These are phyloP conservation scores for Micrasema longulum DNA, from an alignment of 1,140 invertebrate genomes.

Conservation along the genomic window DNA sequence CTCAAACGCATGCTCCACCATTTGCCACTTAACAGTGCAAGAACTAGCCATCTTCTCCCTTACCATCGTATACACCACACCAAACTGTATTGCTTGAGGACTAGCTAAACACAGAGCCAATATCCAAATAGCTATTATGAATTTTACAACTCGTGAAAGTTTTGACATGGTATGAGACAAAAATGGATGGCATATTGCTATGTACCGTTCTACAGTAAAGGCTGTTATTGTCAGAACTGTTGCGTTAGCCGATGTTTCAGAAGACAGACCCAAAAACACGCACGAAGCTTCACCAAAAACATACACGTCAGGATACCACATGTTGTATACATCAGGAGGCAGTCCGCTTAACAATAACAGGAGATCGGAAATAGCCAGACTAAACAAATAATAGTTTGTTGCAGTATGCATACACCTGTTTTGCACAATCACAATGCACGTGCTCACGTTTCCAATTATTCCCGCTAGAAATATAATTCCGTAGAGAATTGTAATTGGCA, in stretches of 20 bases:
- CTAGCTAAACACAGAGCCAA: conserved; percentile 80
- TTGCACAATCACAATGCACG: conserved; percentile 85
- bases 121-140: conserved; percentile 79
- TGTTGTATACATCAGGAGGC: conserved; percentile 81
- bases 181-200: conserved; percentile 94
- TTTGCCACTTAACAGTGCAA: conserved; percentile 69
- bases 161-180: conserved; percentile 88
- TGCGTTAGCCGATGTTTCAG: conserved; percentile 89
- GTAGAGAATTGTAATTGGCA: conserved; percentile 79
- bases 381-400: conserved; percentile 89
- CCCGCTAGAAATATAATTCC: conserved; percentile 82
- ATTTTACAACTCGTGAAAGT: conserved; percentile 76
- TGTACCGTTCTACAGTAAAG: conserved; percentile 94
- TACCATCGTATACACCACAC: conserved; percentile 68
- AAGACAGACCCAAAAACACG: conserved; percentile 78
- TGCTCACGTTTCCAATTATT: conserved; percentile 87
- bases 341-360: conserved; percentile 81
- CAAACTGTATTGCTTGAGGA: conserved; percentile 83
- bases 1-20: conserved; percentile 75
- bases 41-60: conserved; percentile 65
- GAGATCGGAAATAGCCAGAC: conserved; percentile 88
- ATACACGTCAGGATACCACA: conserved; percentile 85
- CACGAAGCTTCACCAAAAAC: conserved; percentile 82
- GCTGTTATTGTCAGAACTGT: conserved; percentile 94
- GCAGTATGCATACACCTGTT: conserved; percentile 88